These are phyloP conservation scores for Tenrec ecaudatus DNA, from an alignment of 2,113 vertebrate species.

Conservation along the genomic window DNA sequence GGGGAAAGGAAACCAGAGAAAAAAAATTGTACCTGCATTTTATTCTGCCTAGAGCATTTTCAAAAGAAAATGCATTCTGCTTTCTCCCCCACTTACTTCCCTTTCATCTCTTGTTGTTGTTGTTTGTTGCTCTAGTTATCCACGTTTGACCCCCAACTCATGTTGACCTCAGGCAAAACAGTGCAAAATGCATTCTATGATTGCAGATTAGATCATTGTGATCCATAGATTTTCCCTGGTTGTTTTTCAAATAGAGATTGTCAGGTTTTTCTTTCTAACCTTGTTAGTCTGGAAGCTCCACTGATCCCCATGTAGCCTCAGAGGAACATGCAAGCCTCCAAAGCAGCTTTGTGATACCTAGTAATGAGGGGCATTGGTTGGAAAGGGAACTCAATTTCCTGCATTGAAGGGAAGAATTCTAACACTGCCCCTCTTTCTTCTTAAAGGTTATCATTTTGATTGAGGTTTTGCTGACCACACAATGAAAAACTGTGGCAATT, in stretches of 20 bases:
- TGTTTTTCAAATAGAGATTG: background rate
- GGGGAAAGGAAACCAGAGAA: too few species aligned
- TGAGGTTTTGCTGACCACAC: background rate
- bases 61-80: background rate
- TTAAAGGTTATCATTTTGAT: background rate
- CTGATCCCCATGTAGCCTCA: background rate
- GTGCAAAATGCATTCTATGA: background rate
- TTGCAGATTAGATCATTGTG: background rate
- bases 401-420: background rate
- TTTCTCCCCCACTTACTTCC: background rate
- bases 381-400: background rate
- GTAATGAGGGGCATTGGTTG: background rate
- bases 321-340: background rate
- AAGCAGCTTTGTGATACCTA: background rate
- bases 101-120: background rate
- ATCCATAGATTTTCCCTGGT: background rate
- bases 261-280: background rate
- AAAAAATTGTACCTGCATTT: background rate
- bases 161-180: background rate
- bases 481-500: background rate
- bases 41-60: background rate
- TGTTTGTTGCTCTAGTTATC: background rate
- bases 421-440: background rate
- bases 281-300: background rate
- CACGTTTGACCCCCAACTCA: background rate